Base-by-base conservation (phyloP, 1,140 invertebrate species). In the Zaprionus ornatus region DNA sequence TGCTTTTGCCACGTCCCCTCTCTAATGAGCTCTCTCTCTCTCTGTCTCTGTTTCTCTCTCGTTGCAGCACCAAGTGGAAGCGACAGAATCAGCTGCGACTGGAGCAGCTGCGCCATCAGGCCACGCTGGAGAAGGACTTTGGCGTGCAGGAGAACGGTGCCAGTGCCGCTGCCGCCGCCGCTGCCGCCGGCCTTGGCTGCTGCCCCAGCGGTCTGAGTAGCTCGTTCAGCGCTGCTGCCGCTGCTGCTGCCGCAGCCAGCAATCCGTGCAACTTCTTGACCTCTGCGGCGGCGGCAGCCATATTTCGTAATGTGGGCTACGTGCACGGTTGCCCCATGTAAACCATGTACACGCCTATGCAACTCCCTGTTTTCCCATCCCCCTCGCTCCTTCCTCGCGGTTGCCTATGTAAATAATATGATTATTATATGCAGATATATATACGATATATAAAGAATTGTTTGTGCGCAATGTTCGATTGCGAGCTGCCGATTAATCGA, bases 31-130 rank as follows among this genome's bases (percentile, higher is more conserved):
- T 40, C 10, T 64, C 4, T 56, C 19, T n/a, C 9, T 17, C 0
- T 48, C 23, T 59, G 1, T 64, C 45, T 55, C 23, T 59, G 1
- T 64, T 40, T 55, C 42, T 60, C 7, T 78, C 80, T 97, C 67
- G 40, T 23, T 45, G 82, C 87, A 98, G 97, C 93, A 98, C 98
- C 52, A 98, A 98, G 93, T 98, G 97, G 97, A 98, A 98, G 93
- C 95, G 97, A 3, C 97, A 98, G 92, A 98, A 98, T 91, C 97
- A 98, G 81, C 93, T 98, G 21, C 94, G 97, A 1, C 90, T 98
- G 37, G 97, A 98, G 84, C 97, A 98, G 80, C 92, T 98, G 0
- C 95, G 97, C 0, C 97, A 97, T 88, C 96, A 97, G 91, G 94
- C 96, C 74, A 86, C 92, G 3, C 35, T 93, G 29, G 92, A 92